Evolutionary conservation across 2,113 vertebrate genomes (phyloP), one percentile per base, ranked within the genome.

Genomic region (Hepsetus odoe): DNA sequence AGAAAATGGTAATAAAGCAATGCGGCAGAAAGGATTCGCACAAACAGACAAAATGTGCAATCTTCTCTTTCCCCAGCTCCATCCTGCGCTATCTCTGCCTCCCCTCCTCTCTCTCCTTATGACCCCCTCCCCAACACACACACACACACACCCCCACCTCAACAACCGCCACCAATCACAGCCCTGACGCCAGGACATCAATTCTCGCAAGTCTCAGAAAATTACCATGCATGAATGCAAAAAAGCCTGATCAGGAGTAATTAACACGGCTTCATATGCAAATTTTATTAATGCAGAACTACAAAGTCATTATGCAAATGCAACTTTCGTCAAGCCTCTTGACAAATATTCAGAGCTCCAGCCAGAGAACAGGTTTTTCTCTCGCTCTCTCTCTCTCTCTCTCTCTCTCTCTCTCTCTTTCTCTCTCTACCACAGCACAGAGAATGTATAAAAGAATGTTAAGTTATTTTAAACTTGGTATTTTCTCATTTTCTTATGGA

Each of bases 201-300:
- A 97, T 98, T 98, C 96, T 96, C 95, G 95, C 95, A 97, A 97
- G 96, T 98, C 95, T 94, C 94, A 91, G 93, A 96, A 97, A 98
- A 98, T 98, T 98, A 98, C 95, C 96, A 98, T 98, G 96, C 96
- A 97, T 98, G 96, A 98, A 98, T 98, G 96, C 97, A 98, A 97
- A 98, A 92, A 96, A 96, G 95, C 95, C 97, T 98, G 97, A 98
- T 98, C 97, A 98, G 96, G 95, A 98, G 96, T 98, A 98, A 98
- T 98, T 98, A 98, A 98, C 97, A 96, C 94, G 94, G 96, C 96
- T 98, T 98, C 96, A 98, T 98, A 98, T 98, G 97, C 96, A 98
- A 98, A 98, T 98, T 96, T 96, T 98, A 98, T 98, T 98, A 98
- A 98, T 98, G 96, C 96, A 97, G 96, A 98, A 98, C 96, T 98